Conservation (phyloP, 2,888 invertebrate genomes). For the Napeogenes inachia region DNA sequence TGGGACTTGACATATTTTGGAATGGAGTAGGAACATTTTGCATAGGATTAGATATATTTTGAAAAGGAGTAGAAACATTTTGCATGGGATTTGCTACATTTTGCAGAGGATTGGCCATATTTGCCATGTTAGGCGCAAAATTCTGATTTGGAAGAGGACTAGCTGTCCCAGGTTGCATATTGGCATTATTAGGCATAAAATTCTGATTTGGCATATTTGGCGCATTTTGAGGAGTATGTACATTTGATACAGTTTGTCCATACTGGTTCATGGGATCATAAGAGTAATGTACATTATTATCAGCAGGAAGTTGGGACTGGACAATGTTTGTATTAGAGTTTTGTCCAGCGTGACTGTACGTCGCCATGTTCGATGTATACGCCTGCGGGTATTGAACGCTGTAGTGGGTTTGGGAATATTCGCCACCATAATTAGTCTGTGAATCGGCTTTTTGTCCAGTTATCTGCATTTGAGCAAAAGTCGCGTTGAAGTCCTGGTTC, state of each 20-base stretch:
- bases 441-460: slow-evolving; percentile 46
- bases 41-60: slow-evolving; percentile 12
- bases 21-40: slow-evolving; percentile 12
- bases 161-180: slow-evolving; percentile 15
- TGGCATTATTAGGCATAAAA: slow-evolving; percentile 10
- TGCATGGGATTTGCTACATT: slow-evolving; percentile 14
- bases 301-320: slow-evolving; percentile 48
- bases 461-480: slow-evolving; percentile 63
- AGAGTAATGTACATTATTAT: slow-evolving; percentile 50
- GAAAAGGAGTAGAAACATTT: slow-evolving; percentile 10
- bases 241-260: slow-evolving; percentile 30
- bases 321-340: slow-evolving; percentile 49
- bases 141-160: slow-evolving; percentile 26
- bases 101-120: slow-evolving; percentile 13
- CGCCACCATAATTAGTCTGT: slow-evolving; percentile 37
- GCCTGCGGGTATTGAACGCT: slow-evolving; percentile 56
- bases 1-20: slow-evolving; percentile 9
- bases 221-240: slow-evolving; percentile 16
- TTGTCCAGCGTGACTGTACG: slow-evolving; percentile 55
- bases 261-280: slow-evolving; percentile 36
- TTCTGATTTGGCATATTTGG: slow-evolving; percentile 19
- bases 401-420: slow-evolving; percentile 63
- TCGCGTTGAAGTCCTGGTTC: slow-evolving; percentile 47
- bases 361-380: slow-evolving; percentile 43
- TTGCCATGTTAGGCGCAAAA: slow-evolving; percentile 13